phyloP scores from a whole-genome alignment of 2,797 vertebrate species.

The Darevskia mixta region DNA sequence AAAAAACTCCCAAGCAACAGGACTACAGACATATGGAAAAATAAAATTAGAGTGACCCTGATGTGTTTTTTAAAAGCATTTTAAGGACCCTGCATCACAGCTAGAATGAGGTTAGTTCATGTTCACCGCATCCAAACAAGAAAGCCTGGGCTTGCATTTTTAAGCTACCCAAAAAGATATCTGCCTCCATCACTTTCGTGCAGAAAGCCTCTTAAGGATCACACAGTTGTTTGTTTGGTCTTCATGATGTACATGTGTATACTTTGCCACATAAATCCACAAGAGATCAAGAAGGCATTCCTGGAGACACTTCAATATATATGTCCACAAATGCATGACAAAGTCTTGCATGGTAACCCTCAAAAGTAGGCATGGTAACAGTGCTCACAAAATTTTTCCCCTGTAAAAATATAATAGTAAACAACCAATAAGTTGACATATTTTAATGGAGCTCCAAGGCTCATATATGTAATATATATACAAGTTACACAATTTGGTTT shows the following conservation, averaged over 20 bases:
- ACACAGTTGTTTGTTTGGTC: background rate
- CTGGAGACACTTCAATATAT: background rate
- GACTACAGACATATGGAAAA: background rate
- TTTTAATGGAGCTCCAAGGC: background rate
- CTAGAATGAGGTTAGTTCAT: background rate
- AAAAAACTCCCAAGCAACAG: slow-evolving; percentile 32
- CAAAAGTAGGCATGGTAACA: background rate
- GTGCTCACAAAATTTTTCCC: background rate
- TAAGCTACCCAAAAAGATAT: background rate
- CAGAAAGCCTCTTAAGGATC: background rate
- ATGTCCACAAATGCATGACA: background rate
- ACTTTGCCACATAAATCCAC: background rate
- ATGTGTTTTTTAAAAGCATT: slow-evolving; percentile 18
- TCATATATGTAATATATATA: background rate
- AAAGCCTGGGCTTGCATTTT: background rate
- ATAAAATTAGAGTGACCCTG: slow-evolving; percentile 26
- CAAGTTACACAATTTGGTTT: background rate
- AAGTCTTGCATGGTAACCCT: background rate
- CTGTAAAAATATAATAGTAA: background rate
- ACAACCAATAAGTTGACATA: background rate
- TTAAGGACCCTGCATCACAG: slow-evolving; percentile 29
- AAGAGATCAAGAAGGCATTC: background rate
- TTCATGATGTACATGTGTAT: background rate
- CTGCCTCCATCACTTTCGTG: background rate
- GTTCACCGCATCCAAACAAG: background rate